Conservation (phyloP, 30 jellyfish, hydroid and myxozoan genomes). For the Aurelia sp. region DNA sequence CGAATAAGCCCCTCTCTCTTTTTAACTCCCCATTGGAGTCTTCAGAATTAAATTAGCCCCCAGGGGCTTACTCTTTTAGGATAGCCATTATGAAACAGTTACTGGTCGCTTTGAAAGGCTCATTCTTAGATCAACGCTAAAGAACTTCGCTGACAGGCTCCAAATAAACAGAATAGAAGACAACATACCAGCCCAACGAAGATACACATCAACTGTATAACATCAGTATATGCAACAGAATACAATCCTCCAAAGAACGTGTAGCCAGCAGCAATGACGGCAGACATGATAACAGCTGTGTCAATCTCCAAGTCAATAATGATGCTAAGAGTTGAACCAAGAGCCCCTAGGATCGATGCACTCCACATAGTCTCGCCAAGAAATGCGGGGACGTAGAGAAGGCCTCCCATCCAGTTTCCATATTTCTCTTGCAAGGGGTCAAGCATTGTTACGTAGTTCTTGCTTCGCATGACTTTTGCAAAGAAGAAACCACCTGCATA, state of each 20-base stretch:
- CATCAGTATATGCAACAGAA: conserved; percentile 85
- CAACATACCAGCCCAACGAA: conserved; percentile 57
- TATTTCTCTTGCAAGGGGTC: conserved; percentile 85
- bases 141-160: too few species aligned
- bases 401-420: conserved; percentile 85
- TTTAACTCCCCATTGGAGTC: too few species aligned
- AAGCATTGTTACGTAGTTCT: conserved; percentile 71
- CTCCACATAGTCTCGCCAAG: conserved; percentile 86
- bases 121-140: too few species aligned
- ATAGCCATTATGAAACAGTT: too few species aligned
- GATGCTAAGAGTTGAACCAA: conserved; percentile 82
- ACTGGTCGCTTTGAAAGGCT: too few species aligned
- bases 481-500: conserved; percentile 75
- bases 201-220: conserved; percentile 74
- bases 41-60: too few species aligned
- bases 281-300: conserved; percentile 69
- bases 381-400: conserved; percentile 80
- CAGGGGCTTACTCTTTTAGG: too few species aligned
- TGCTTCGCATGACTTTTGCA: conserved; percentile 73
- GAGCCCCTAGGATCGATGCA: conserved; percentile 80
- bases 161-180: too few species aligned
- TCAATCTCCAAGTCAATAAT: conserved; percentile 69
- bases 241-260: conserved; percentile 85
- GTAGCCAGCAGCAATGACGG: conserved; percentile 77
- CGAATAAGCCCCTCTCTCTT: too few species aligned